Conservation (phyloP, 2,797 vertebrate species). For the Hemibagrus guttatus region DNA sequence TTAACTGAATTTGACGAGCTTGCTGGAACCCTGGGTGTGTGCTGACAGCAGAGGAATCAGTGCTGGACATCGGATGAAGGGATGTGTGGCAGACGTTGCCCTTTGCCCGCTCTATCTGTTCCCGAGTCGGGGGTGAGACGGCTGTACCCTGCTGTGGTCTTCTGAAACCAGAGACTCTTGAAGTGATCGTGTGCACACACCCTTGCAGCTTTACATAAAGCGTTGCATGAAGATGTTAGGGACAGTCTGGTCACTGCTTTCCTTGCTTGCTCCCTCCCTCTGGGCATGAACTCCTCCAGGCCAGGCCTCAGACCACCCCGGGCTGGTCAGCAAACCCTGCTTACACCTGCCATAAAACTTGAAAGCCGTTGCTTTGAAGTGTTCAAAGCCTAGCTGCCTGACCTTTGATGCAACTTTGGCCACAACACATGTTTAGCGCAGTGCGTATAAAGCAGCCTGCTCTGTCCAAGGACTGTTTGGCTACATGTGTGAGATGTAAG, state of each 20-base stretch:
- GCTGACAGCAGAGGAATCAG: conserved; percentile 64
- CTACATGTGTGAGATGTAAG: conserved; percentile 81
- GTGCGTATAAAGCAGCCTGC: conserved; percentile 77
- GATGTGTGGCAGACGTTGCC: conserved; percentile 76
- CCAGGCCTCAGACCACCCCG: conserved; percentile 83
- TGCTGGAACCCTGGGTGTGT: conserved; percentile 70
- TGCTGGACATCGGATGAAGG: conserved; percentile 65
- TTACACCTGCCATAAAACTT: conserved; percentile 98
- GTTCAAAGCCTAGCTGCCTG: conserved; percentile 87
- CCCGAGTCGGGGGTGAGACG: conserved; percentile 73
- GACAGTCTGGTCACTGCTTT: conserved; percentile 72
- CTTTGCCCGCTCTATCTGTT: conserved; percentile 85
- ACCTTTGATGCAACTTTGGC: conserved; percentile 91
- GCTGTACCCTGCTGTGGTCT: conserved; percentile 92
- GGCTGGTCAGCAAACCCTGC: conserved; percentile 89
- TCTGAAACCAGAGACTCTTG: conserved; percentile 99
- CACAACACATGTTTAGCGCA: conserved; percentile 84
- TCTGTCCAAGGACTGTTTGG: conserved; percentile 78
- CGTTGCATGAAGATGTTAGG: conserved; percentile 77
- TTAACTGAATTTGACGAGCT: conserved; percentile 72
- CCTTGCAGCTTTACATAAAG: conserved; percentile 70
- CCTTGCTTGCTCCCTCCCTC: conserved; percentile 57
- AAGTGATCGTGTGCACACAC: conserved; percentile 90
- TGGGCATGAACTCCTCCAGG: conserved; percentile 63
- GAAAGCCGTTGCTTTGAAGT: conserved; percentile 93